Percentiles rank a stretch among this genome's conserved stretches.
Evolutionary conservation across 2,888 invertebrate genomes (phyloP).

Genomic region (Spodoptera picta): DNA sequence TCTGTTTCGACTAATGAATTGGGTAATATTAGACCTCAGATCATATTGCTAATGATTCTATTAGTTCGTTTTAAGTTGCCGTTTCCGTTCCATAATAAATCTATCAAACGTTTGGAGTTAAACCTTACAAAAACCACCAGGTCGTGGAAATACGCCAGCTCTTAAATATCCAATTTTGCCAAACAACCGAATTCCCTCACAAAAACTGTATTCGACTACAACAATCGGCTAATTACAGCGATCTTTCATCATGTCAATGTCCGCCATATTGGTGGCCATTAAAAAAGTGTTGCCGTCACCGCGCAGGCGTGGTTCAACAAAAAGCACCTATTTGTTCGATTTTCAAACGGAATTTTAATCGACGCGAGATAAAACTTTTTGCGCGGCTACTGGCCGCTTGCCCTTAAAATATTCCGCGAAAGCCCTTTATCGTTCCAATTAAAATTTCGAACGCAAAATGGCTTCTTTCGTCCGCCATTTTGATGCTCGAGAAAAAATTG

Average conservation of each 20-base stretch:
- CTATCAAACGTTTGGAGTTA: constrained; percentile 3
- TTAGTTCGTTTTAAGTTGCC: constrained; percentile 36
- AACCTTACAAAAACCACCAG: constrained; percentile 9
- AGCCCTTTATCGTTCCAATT: constrained; percentile 83
- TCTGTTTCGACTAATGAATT: constrained; percentile 37
- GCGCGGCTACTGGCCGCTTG: constrained; percentile 58
- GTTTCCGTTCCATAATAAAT: constrained; percentile 29
- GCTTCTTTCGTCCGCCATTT: constrained; percentile 82
- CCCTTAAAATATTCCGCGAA: constrained; percentile 73
- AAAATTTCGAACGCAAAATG: constrained; percentile 85
- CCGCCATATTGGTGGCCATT: constrained; percentile 67
- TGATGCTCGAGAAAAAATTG: constrained; percentile 67
- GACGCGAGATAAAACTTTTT: constrained; percentile 74
- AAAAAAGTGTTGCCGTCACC: constrained; percentile 66
- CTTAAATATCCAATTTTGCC: constrained; percentile 33
- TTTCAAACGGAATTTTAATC: constrained; percentile 69
- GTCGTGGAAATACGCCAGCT: constrained; percentile 18
- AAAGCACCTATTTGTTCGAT: constrained; percentile 80
- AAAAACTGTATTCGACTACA: constrained; percentile 47
- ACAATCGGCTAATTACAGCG: constrained; percentile 56
- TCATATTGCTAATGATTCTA: constrained; percentile 51
- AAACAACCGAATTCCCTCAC: constrained; percentile 30
- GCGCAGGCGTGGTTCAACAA: constrained; percentile 75
- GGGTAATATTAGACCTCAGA: constrained; percentile 27
- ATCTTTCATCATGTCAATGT: constrained; percentile 53